These are phyloP conservation scores for Halcyon malimbica DNA, from an alignment of 2,113 vertebrate species.

Conservation along the genomic window DNA sequence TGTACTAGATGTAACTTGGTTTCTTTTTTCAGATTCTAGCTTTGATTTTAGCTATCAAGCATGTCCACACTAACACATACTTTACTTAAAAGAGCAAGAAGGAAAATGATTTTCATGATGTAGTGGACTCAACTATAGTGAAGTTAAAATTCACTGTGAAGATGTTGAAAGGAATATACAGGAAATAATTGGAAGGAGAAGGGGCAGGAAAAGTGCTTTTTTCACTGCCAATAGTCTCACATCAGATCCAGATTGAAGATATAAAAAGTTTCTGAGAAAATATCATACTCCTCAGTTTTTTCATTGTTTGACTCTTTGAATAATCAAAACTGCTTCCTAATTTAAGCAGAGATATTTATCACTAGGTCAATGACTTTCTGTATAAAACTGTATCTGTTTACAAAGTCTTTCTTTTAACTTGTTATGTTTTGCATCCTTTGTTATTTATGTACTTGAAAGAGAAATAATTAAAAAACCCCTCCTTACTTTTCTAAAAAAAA, in stretches of 20 bases:
- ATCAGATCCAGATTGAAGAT: neutral
- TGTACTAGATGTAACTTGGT: neutral
- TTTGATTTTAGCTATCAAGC: neutral
- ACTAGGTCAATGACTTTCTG: neutral
- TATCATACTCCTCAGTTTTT: neutral
- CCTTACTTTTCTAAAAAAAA: neutral
- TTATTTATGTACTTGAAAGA: neutral
- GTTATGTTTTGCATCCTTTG: neutral
- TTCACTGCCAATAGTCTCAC: neutral
- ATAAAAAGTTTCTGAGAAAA: neutral
- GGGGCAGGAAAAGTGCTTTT: fast-evolving
- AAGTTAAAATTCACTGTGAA: neutral
- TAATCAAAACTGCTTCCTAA: neutral
- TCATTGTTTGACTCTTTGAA: neutral
- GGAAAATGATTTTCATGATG: neutral
- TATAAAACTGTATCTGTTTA: neutral
- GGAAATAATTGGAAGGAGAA: neutral
- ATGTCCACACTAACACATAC: neutral
- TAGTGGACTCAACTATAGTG: neutral
- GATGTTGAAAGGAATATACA: neutral
- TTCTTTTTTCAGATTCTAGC: neutral
- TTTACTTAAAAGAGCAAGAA: neutral
- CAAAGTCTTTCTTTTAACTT: neutral
- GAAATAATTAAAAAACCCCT: neutral
- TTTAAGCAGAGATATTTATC: neutral